Conservation (phyloP, 2,797 vertebrate genomes). For the Luscinia megarhynchos region DNA sequence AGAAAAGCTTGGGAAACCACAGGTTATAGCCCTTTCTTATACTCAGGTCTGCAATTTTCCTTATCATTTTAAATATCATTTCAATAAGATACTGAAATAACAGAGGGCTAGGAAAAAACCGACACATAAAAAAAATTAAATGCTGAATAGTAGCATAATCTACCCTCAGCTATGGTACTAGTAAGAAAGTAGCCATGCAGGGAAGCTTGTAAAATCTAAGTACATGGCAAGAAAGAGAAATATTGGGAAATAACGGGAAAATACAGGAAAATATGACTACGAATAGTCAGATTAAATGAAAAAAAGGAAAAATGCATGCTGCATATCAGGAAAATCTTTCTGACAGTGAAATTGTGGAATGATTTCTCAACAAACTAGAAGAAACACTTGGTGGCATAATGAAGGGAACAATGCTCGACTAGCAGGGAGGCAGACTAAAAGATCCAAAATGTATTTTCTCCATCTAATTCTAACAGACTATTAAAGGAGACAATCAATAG, state of each 20-base stretch:
- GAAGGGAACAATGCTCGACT: conserved; percentile 38
- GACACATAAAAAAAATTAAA: not conserved
- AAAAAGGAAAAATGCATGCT: not conserved
- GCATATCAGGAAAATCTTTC: conserved; percentile 24
- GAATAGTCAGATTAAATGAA: not conserved
- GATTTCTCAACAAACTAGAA: conserved; percentile 49
- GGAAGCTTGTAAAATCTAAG: not conserved
- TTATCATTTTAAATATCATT: not conserved
- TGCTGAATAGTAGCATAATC: not conserved
- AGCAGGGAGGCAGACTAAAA: conserved; percentile 51
- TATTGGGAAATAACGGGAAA: not conserved
- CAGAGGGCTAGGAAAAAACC: not conserved
- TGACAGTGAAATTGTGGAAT: conserved; percentile 23
- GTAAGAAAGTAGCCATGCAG: not conserved
- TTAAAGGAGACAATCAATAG: conserved; percentile 67
- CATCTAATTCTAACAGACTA: conserved; percentile 47
- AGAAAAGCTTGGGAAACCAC: not conserved
- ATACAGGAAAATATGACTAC: not conserved
- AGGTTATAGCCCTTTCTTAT: not conserved
- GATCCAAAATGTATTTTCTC: conserved; percentile 50
- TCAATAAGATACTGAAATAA: not conserved
- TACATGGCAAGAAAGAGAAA: not conserved
- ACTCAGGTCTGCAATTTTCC: not conserved
- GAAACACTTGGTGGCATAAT: conserved; percentile 48
- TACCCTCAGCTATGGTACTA: not conserved